Conservation (phyloP, 2,113 vertebrate species). For the Amphiprion percula region DNA sequence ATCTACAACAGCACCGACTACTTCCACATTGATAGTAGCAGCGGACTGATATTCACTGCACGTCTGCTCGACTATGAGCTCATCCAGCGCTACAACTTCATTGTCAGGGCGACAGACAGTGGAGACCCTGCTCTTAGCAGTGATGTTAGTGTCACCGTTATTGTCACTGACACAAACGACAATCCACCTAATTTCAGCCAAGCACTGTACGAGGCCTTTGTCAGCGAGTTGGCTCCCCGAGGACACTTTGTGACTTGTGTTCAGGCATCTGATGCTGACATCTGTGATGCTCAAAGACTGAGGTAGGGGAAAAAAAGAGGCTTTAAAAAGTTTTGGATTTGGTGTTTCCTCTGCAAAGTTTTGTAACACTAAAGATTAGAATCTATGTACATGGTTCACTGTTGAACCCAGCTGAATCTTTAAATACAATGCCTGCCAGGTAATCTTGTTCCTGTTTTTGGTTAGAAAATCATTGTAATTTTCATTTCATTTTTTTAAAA, state of each 20-base stretch:
- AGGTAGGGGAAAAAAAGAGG: conserved; percentile 70
- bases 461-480: neutral
- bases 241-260: conserved; percentile 98
- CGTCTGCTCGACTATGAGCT: conserved; percentile 93
- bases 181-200: conserved; percentile 95
- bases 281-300: conserved; percentile 90
- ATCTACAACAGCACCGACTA: conserved; percentile 93
- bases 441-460: no score
- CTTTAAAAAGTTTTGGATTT: neutral
- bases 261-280: conserved; percentile 95
- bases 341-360: conserved; percentile 15
- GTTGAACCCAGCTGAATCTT: neutral
- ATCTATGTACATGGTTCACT: neutral
- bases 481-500: neutral
- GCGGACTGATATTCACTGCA: conserved; percentile 91
- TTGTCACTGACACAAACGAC: conserved; percentile 93
- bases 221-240: conserved; percentile 93
- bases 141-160: conserved; percentile 90
- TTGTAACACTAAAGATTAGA: neutral
- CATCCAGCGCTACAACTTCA: conserved; percentile 89
- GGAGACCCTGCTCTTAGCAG: conserved; percentile 92
- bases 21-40: conserved; percentile 92
- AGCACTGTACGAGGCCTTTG: conserved; percentile 92
- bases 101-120: conserved; percentile 90
- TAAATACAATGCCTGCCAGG: neutral